Evolutionary conservation across 2,113 vertebrate species (phyloP), one percentile per base, ranked within the genome.

Genomic region (Taurulus bubalis): DNA sequence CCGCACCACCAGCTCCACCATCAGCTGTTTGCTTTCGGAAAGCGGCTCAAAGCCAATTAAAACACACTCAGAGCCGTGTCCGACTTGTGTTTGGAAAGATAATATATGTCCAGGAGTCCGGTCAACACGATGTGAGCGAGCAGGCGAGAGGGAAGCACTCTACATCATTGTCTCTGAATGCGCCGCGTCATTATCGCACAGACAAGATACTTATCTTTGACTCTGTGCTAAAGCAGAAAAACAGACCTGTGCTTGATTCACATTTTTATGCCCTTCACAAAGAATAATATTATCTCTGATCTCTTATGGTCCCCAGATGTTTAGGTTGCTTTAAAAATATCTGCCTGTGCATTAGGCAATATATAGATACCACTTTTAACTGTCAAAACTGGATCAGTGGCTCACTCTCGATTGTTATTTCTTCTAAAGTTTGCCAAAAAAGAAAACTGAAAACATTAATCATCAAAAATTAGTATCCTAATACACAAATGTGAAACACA

Each of bases 11-110:
- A 94, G 94, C 93, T 94, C 93, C 95, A 94, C 94, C 93, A 93
- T 95, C 96, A 90, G 92, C 92, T 97, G 95, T 96, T 94, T 96
- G 94, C 95, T 95, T 96, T 95, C 84, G 96, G 96, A 97, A 97
- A 96, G 94, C 88, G 93, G 94, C 96, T 91, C 93, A 53, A 80
- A 92, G 96, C 97, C 97, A 99, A 98, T 95, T 92, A 95, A 97
- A 98, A 98, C 95, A 97, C 95, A 96, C 94, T 94, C 90, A 85
- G 92, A 74, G 80, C 92, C 93, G 87, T 89, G 91, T 94, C 92
- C 94, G 74, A 95, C 95, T 93, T 93, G 95, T 96, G 96, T 96
- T 94, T 95, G 93, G 93, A 96, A 86, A 94, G 94, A 95, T 95
- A 96, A 96, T 93, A 91, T 94, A 88, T 92, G 85, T 87, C 89